Percentiles rank a stretch among this genome's conserved stretches.
phyloP scores from a whole-genome alignment of 2,113 vertebrate genomes.

The cattle (Bos taurus) region ARS-UCD2.0 NC_037355.1:20545001-20545500 shows the following conservation, averaged over 20 bases:
- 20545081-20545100: not conserved
- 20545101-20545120: not conserved
- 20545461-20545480: not conserved
- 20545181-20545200: not conserved
- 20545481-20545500: not conserved
- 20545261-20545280: not conserved
- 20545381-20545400: not conserved
- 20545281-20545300: not conserved
- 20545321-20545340: not conserved
- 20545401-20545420: not conserved
- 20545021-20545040: fast-evolving
- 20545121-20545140: not conserved
- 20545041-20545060: not conserved
- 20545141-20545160: not conserved
- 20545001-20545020: not conserved
- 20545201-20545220: not conserved
- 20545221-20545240: not conserved
- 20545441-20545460: not conserved
- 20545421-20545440: not conserved
- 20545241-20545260: not conserved
- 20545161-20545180: not conserved
- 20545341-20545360: not conserved
- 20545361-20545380: not conserved
- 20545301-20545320: not conserved
- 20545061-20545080: not conserved